Evolutionary conservation across 2,888 invertebrate genomes (phyloP).

Genomic region (Blastobasis adustella): DNA sequence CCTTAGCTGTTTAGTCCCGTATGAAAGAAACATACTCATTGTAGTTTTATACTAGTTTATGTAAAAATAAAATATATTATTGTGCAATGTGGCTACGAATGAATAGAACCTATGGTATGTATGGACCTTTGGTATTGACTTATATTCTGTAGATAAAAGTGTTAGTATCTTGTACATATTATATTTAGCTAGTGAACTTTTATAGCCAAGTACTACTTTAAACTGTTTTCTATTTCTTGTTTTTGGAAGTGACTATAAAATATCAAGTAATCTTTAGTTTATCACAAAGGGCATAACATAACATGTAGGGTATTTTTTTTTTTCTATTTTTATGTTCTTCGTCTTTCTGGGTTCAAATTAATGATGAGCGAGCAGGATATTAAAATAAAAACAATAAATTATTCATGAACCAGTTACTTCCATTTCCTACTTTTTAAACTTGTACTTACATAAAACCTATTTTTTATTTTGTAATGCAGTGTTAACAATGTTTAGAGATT

Average conservation of each 20-base stretch:
- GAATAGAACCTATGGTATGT: constrained; percentile 22
- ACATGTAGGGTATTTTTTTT: too few species aligned
- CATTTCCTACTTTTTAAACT: background rate
- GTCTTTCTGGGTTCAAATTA: too few species aligned
- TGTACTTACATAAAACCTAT: background rate
- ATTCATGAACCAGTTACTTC: background rate
- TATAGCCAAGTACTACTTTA: constrained; percentile 44
- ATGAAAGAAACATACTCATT: constrained; percentile 43
- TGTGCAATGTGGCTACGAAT: constrained; percentile 54
- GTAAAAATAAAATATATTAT: constrained; percentile 32
- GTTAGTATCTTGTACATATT: constrained; percentile 54
- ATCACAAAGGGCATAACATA: too few species aligned
- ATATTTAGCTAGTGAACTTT: constrained; percentile 32
- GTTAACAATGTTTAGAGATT: constrained; percentile 1
- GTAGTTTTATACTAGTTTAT: constrained; percentile 35
- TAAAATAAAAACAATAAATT: too few species aligned
- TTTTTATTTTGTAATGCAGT: constrained; percentile 2
- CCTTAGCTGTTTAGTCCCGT: constrained; percentile 18
- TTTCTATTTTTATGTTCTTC: too few species aligned
- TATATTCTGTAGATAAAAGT: constrained; percentile 48
- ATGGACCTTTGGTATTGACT: constrained; percentile 48
- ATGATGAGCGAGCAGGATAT: too few species aligned
- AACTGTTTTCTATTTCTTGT: constrained; percentile 41
- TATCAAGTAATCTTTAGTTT: background rate
- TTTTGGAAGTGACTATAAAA: constrained; percentile 47